Conservation (phyloP, 2,888 invertebrate species). For the Calameuta idolon region DNA sequence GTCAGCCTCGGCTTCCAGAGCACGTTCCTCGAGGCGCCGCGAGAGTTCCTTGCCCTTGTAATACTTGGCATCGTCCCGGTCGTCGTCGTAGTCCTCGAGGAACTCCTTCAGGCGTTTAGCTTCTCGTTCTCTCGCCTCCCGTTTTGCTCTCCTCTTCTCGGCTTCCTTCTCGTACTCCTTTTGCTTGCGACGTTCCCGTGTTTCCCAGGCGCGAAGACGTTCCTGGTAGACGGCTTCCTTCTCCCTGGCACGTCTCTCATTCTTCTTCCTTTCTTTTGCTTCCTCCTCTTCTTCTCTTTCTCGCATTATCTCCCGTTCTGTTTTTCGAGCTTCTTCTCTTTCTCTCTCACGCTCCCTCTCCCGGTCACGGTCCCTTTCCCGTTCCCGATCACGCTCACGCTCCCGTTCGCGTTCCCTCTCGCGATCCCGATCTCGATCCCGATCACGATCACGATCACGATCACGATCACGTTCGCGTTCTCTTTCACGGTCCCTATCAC, state of each 20-base stretch:
- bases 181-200: constrained; percentile 87
- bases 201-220: constrained; percentile 85
- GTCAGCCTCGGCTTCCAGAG: constrained; percentile 93
- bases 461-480: constrained; percentile 54
- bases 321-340: constrained; percentile 70
- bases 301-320: constrained; percentile 74
- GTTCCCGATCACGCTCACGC: constrained; percentile 73
- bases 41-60: constrained; percentile 94
- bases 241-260: constrained; percentile 91
- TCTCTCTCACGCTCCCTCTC: constrained; percentile 69
- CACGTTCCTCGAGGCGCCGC: constrained; percentile 89
- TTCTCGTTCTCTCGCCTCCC: constrained; percentile 90
- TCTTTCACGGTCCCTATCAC: constrained; percentile 64
- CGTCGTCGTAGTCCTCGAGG: constrained; percentile 99
- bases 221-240: constrained; percentile 98
- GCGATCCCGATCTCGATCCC: constrained; percentile 69
- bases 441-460: constrained; percentile 54
- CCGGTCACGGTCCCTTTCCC: constrained; percentile 69
- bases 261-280: constrained; percentile 87
- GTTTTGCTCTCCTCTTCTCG: constrained; percentile 85
- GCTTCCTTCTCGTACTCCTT: constrained; percentile 92
- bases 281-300: constrained; percentile 94
- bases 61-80: constrained; percentile 96
- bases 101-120: constrained; percentile 96
- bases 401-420: constrained; percentile 78